Percentiles rank a stretch among this genome's conserved stretches.
Conservation (phyloP, 2,113 vertebrate genomes). For the Hiodon alosoides region DNA sequence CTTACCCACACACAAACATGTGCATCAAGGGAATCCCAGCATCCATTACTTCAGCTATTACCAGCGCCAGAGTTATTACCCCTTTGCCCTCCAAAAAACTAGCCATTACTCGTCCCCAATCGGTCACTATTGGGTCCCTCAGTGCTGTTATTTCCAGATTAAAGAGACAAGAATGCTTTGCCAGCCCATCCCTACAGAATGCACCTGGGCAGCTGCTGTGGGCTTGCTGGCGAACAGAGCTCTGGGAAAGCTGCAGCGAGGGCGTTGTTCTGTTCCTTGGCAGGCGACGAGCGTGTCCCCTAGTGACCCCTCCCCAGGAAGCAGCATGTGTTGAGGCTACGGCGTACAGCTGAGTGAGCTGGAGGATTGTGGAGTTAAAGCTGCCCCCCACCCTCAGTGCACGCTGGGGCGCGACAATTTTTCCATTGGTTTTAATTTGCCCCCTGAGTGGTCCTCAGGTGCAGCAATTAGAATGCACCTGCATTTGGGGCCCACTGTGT, state of each 20-base stretch:
- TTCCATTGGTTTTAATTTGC: neutral
- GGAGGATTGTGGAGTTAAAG: neutral
- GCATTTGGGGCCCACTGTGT: neutral
- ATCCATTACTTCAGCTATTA: no score
- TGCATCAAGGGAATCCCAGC: no score
- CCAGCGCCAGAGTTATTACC: neutral
- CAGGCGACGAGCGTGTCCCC: neutral
- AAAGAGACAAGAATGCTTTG: neutral
- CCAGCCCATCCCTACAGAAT: neutral
- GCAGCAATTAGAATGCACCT: neutral
- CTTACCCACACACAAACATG: no score
- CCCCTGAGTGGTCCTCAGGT: conserved; percentile 7
- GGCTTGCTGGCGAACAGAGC: neutral
- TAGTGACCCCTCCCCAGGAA: neutral
- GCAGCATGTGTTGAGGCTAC: neutral
- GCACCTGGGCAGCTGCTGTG: conserved; percentile 2
- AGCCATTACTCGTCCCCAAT: no score
- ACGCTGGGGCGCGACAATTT: neutral
- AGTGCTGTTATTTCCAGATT: no score
- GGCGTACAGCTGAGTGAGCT: neutral
- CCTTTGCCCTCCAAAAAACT: no score
- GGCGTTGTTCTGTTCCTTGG: neutral
- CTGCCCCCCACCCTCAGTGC: neutral
- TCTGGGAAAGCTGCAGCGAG: no score
- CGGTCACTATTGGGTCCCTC: no score